Evolutionary conservation across 2,113 vertebrate species (phyloP).

Genomic region (Meleagris gallopavo): DNA sequence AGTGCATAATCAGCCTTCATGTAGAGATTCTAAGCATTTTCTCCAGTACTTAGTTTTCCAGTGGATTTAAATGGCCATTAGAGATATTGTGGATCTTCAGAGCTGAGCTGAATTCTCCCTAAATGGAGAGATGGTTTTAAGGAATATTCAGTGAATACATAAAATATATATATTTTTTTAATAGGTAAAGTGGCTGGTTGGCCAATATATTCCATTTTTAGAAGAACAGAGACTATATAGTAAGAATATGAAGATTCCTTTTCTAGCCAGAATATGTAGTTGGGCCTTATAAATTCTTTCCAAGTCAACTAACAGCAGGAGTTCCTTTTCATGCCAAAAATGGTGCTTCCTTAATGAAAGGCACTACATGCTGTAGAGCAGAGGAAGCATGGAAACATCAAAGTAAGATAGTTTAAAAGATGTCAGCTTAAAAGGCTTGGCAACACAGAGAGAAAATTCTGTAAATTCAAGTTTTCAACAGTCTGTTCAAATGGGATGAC

Average conservation of each 20-base stretch:
- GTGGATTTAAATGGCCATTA: not conserved
- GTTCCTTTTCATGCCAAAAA: conserved; percentile 15
- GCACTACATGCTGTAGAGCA: not conserved
- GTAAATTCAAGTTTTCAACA: not conserved
- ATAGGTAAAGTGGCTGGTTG: not conserved
- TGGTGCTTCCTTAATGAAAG: conserved; percentile 42
- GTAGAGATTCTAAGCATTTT: not conserved
- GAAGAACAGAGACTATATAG: not conserved
- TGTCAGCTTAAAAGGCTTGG: conserved; percentile 4
- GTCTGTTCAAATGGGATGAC: not conserved
- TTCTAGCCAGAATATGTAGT: not conserved
- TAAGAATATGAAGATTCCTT: not conserved
- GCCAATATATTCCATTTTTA: not conserved
- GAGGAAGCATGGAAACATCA: conserved; percentile 7
- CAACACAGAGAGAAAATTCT: not conserved
- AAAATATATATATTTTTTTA: not conserved
- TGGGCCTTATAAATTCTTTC: conserved; percentile 10
- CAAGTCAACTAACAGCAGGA: conserved; percentile 19
- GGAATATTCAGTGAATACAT: not conserved
- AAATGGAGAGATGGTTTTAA: not conserved
- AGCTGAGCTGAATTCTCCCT: not conserved
- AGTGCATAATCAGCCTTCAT: not conserved
- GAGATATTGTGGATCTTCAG: not conserved
- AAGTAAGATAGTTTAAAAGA: conserved; percentile 26
- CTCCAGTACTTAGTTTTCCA: not conserved